Evolutionary conservation across 64 coral and sea anemone genomes (phyloP), one percentile per base, ranked within the genome.

Genomic region (Hydrozoanthus tunicans): DNA sequence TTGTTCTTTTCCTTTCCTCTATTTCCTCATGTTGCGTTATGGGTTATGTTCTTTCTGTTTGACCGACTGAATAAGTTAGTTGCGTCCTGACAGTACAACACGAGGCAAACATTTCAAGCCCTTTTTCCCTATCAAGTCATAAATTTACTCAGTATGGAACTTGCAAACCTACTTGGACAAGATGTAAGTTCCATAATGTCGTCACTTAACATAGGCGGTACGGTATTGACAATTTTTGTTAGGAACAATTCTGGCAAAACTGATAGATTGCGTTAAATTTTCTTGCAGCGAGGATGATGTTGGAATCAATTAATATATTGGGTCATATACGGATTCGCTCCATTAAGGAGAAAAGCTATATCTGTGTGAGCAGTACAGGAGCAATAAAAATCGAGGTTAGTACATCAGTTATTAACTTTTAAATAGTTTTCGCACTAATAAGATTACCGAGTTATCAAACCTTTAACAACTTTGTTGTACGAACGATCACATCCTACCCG

Each of bases 301-400:
- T 93, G 56, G 91, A 93, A 70, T 93, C 91, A 53, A 83, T 93
- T 23, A 93, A 93, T 75, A 62, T 93, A 9, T 79, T 15, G 60
- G 91, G 91, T n/a, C 72, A 93, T 67, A 93, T 93, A 68, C n/a
- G 91, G 57, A 93, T 93, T 53, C 82, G 84, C n/a, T 93, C 91
- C 5, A 86, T 86, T 9, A 26, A 79, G 6, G 91, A 93, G 26
- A 86, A 93, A 53, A 86, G 72, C 23, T 93, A 93, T 62, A 88
- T 93, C 64, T 93, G 91, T 70, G 91, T 93, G 24, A 93, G 82
- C 74, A 59, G 6, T 4, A 79, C 26, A 8, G 91, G 91, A 55
- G 66, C 26, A 56, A 17, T 93, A 11, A 64, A 70, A n/a, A 53
- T 93, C 58, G 91, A 93, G 91, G 91, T 93, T 64, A 53, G 82